Percentiles rank a stretch among this genome's conserved stretches.
Evolutionary conservation across 2,113 vertebrate genomes (phyloP).

Genomic region (Dascyllus trimaculatus): DNA sequence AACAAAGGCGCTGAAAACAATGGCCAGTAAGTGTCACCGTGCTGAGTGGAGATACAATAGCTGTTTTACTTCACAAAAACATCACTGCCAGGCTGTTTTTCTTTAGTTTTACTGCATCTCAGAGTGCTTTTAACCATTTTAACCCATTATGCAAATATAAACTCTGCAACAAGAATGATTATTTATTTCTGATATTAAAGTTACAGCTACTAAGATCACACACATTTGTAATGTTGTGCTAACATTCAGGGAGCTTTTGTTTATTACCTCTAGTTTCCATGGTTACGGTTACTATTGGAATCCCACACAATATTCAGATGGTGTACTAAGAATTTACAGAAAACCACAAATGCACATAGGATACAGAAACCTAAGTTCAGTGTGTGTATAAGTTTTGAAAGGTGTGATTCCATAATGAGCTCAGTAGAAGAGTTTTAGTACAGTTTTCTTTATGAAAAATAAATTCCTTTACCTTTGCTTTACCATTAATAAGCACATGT

Average conservation of each 20-base stretch:
- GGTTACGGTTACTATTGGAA: not conserved
- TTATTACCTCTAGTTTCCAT: not conserved
- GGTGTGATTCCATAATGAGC: too few relatives aligned
- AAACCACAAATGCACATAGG: not conserved
- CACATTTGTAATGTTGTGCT: not conserved
- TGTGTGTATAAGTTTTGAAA: not conserved
- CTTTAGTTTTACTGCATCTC: conserved; percentile 10
- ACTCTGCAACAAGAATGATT: not conserved
- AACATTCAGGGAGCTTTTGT: not conserved
- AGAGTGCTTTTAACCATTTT: not conserved
- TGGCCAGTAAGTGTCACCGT: conserved; percentile 52
- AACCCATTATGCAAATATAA: not conserved
- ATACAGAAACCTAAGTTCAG: not conserved
- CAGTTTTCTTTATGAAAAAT: too few relatives aligned
- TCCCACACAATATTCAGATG: not conserved
- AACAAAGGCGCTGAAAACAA: conserved; percentile 65
- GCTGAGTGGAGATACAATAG: conserved; percentile 56
- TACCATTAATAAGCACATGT: not conserved
- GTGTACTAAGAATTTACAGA: not conserved
- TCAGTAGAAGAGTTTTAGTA: too few relatives aligned
- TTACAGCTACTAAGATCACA: not conserved
- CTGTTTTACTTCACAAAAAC: conserved; percentile 32
- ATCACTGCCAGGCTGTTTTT: conserved; percentile 10
- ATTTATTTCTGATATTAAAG: not conserved
- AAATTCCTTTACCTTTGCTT: not conserved